Conservation (phyloP, 1,140 invertebrate species). For the Telenomus remus region DNA sequence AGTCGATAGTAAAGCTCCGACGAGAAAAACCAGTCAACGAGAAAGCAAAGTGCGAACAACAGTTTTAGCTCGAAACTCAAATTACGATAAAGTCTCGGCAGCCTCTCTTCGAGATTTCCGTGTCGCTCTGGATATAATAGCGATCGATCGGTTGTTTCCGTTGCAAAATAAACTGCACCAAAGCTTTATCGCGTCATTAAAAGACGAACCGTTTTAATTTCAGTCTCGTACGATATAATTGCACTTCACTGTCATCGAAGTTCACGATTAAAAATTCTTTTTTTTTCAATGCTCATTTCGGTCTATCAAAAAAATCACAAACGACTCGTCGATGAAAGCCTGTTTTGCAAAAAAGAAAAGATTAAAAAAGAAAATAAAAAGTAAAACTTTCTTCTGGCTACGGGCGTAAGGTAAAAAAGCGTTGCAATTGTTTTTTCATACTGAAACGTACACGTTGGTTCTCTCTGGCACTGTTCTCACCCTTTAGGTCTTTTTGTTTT, state of each 20-base stretch:
- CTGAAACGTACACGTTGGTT: background rate
- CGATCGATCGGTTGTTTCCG: conserved; percentile 6
- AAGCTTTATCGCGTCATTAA: too few relatives aligned
- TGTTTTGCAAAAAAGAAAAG: too few relatives aligned
- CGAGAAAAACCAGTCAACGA: background rate
- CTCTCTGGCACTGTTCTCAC: conserved; percentile 36
- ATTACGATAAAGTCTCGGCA: conserved; percentile 11
- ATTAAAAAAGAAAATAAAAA: too few relatives aligned
- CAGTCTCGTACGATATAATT: too few relatives aligned
- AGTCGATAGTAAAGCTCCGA: background rate
- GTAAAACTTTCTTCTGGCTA: background rate
- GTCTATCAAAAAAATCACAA: too few relatives aligned
- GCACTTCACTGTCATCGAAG: too few relatives aligned
- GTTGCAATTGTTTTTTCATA: conserved; percentile 1
- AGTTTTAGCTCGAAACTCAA: background rate
- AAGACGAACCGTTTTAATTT: too few relatives aligned
- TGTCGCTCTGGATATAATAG: conserved; percentile 12
- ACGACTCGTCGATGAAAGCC: too few relatives aligned
- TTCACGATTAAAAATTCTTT: too few relatives aligned
- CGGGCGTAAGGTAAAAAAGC: conserved; percentile 24
- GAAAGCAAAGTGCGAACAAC: conserved; percentile 29
- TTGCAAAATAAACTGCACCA: background rate
- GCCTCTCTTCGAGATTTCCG: conserved; percentile 4
- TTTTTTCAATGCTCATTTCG: background rate
- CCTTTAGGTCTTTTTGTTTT: conserved; percentile 58